Evolutionary conservation across 1,140 invertebrate species (phyloP).

Genomic region (Heliconius congener): DNA sequence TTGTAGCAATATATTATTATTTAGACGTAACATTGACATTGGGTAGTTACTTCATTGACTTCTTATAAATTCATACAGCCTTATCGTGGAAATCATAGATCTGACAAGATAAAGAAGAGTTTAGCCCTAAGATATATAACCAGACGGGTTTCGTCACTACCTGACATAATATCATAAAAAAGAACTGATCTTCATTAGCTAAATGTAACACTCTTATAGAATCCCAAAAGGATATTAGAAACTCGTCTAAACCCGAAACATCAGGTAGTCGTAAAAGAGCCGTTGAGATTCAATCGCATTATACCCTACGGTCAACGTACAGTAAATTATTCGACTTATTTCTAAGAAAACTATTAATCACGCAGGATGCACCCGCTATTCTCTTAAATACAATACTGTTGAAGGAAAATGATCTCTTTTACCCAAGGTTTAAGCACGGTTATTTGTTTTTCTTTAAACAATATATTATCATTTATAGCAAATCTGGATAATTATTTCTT

Average conservation of each 20-base stretch:
- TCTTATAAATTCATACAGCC: no score
- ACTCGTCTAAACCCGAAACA: neutral
- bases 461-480: neutral
- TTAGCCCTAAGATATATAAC: no score
- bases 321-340: neutral
- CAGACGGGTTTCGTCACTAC: no score
- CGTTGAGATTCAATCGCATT: neutral
- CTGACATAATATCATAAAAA: neutral
- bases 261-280: slow-evolving; percentile 10
- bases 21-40: no score
- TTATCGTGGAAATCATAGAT: no score
- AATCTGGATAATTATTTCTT: neutral
- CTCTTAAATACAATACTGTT: neutral
- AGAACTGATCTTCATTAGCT: neutral
- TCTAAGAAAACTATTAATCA: slow-evolving; percentile 16
- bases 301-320: slow-evolving; percentile 13
- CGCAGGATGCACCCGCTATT: neutral
- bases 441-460: neutral
- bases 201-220: neutral
- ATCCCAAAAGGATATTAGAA: neutral
- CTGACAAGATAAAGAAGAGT: no score
- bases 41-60: no score
- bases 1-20: no score
- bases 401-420: neutral
- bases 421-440: neutral